Conservation (phyloP, 2,113 vertebrate genomes). For the Gracilinanus agilis region DNA sequence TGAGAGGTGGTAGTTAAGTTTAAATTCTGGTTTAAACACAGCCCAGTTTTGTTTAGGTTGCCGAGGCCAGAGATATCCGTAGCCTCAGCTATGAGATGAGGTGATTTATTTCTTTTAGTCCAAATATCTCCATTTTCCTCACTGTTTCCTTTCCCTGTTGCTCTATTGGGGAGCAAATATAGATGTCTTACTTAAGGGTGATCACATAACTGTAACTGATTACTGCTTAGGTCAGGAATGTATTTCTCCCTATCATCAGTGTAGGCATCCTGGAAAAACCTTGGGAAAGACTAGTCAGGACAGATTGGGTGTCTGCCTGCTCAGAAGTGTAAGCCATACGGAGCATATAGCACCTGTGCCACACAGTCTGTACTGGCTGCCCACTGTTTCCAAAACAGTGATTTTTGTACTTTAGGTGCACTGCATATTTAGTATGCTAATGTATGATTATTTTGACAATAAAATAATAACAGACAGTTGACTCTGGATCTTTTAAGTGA, state of each 20-base stretch:
- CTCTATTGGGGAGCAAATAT: not conserved
- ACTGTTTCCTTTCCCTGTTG: constrained; percentile 16
- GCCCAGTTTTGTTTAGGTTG: not conserved
- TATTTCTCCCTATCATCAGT: constrained; percentile 44
- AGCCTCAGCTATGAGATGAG: not conserved
- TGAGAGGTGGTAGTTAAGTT: not conserved
- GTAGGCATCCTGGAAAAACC: constrained; percentile 74
- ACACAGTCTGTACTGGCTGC: constrained; percentile 74
- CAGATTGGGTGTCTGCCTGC: constrained; percentile 78
- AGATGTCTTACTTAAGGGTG: constrained; percentile 34
- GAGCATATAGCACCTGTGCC: constrained; percentile 73
- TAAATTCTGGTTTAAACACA: not conserved
- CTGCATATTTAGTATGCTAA: constrained; percentile 57
- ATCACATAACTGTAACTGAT: not conserved
- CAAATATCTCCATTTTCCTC: not conserved
- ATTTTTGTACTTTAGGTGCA: constrained; percentile 66
- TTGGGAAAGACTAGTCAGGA: constrained; percentile 71
- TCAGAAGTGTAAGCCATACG: constrained; percentile 68
- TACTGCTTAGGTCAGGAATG: constrained; percentile 38
- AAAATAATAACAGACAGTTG: constrained; percentile 46
- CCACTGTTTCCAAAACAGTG: constrained; percentile 77
- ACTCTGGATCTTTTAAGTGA: constrained; percentile 1
- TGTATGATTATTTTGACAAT: constrained; percentile 45
- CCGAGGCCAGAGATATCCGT: not conserved
- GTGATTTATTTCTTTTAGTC: not conserved